These are phyloP conservation scores for Apeltes quadracus DNA, from an alignment of 2,113 vertebrate genomes.

Conservation along the genomic window DNA sequence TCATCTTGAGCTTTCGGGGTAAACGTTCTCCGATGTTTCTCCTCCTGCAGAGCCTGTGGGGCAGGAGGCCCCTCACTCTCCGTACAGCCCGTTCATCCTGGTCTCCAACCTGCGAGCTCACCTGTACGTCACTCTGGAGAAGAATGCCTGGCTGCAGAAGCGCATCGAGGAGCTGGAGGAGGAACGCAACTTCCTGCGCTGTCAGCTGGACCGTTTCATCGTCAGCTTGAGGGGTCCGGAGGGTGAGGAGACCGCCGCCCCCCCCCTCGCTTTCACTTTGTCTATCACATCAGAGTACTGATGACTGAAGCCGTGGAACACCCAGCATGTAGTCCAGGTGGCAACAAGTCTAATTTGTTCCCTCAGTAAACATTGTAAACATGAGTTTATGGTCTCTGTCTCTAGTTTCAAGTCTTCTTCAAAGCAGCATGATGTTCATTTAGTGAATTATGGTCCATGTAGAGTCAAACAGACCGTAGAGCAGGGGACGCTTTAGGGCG, in stretches of 20 bases:
- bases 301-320: too few species aligned
- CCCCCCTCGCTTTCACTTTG: too few species aligned
- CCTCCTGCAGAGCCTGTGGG: slow-evolving; percentile 53
- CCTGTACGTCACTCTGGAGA: slow-evolving; percentile 88
- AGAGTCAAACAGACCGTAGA: too few species aligned
- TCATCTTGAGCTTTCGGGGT: background rate
- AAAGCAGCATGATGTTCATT: too few species aligned
- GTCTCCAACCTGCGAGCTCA: slow-evolving; percentile 85
- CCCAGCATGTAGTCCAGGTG: too few species aligned
- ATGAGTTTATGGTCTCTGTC: too few species aligned
- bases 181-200: slow-evolving; percentile 88
- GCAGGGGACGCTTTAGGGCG: too few species aligned
- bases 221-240: slow-evolving; percentile 80
- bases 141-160: slow-evolving; percentile 90
- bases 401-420: too few species aligned
- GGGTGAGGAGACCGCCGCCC: slow-evolving; percentile 27
- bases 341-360: too few species aligned
- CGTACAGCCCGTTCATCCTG: slow-evolving; percentile 82
- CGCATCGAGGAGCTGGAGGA: slow-evolving; percentile 91
- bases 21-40: background rate
- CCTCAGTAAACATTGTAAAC: too few species aligned
- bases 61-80: slow-evolving; percentile 59
- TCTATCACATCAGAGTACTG: too few species aligned
- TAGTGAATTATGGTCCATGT: too few species aligned
- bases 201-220: slow-evolving; percentile 89